Base-by-base conservation (phyloP, 1,140 invertebrate genomes). In the Heliconius nattereri region DNA sequence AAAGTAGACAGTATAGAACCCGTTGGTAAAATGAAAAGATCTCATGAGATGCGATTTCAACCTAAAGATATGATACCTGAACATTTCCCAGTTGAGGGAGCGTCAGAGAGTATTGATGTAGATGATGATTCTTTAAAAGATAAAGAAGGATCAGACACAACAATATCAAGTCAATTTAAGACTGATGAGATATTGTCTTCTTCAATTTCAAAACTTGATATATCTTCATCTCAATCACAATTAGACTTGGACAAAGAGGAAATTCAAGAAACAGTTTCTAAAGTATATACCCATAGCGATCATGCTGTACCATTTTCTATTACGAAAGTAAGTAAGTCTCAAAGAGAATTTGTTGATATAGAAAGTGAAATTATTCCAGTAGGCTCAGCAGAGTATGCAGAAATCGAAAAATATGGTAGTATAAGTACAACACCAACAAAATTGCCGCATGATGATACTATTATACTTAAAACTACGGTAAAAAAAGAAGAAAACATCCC, bases 11-110 rank as follows among this genome's bases (percentile, higher is more conserved):
- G 82, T 81, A 84, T 90, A 73, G 95, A 95, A 81, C 91, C 95
- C 66, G 94, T 96, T 16, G 96, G 95, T 37, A 95, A 96, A 84
- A 98, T 98, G 97, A 98, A 98, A 89, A 95, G 98, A 79, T 98
- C 97, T 0, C 97, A 97, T 82, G 98, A 98, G 94, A 98, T 98
- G 97, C 97, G 97, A 81, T 98, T 98, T 90, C 97, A 97, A 87
- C 97, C 97, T 20, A 96, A 96, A 91, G 93, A 95, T 76, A 87
- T 94, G 83, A 90, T 95, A 23, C 94, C 94, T 13, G 94, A 95
- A 83, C 89, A 94, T 85, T 94, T 95, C 80, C 92, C 92, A 23
- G 75, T 88, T 40, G 92, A 92, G 84, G 86, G 85, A 54, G 81
- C 87, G 26, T 88, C 92, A 19, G 94, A 94, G 84, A 94, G 90